These are phyloP conservation scores for Cenopis cana DNA, from an alignment of 2,888 invertebrate species.

Conservation along the genomic window DNA sequence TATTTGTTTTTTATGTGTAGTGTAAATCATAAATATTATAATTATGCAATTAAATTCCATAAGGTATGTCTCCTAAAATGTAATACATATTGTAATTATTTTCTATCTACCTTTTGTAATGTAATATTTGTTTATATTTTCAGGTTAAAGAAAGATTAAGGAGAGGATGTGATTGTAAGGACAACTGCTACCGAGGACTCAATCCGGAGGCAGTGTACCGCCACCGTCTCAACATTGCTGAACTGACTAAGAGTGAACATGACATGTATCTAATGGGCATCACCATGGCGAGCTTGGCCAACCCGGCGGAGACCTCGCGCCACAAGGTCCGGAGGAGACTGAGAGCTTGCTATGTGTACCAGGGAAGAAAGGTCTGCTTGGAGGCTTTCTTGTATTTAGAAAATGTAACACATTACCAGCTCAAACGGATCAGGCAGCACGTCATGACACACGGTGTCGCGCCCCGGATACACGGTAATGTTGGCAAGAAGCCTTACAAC, in stretches of 20 bases:
- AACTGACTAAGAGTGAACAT: conserved; percentile 92
- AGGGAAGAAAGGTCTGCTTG: conserved; percentile 90
- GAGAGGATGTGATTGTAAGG: conserved; percentile 91
- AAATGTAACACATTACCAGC: conserved; percentile 91
- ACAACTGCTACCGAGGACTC: conserved; percentile 90
- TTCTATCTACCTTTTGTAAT: background rate
- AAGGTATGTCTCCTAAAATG: too few relatives aligned
- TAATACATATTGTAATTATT: background rate
- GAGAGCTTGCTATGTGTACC: conserved; percentile 91
- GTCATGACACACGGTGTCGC: conserved; percentile 92
- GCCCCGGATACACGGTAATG: conserved; percentile 91
- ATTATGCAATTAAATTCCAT: too few relatives aligned
- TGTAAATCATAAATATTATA: too few relatives aligned
- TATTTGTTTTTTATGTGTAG: too few relatives aligned
- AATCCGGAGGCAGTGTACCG: conserved; percentile 91
- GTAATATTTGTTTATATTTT: conserved; percentile 51
- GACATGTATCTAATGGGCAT: conserved; percentile 95
- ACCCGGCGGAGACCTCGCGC: conserved; percentile 89
- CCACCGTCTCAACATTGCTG: conserved; percentile 91
- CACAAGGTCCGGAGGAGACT: conserved; percentile 90
- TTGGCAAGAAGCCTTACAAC: conserved; percentile 92
- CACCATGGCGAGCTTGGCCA: conserved; percentile 91
- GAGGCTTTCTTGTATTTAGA: conserved; percentile 92
- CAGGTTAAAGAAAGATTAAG: conserved; percentile 89
- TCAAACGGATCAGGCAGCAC: conserved; percentile 91